These are phyloP conservation scores for Pycnomerus fuliginosus DNA, from an alignment of 2,888 invertebrate genomes.

Conservation along the genomic window DNA sequence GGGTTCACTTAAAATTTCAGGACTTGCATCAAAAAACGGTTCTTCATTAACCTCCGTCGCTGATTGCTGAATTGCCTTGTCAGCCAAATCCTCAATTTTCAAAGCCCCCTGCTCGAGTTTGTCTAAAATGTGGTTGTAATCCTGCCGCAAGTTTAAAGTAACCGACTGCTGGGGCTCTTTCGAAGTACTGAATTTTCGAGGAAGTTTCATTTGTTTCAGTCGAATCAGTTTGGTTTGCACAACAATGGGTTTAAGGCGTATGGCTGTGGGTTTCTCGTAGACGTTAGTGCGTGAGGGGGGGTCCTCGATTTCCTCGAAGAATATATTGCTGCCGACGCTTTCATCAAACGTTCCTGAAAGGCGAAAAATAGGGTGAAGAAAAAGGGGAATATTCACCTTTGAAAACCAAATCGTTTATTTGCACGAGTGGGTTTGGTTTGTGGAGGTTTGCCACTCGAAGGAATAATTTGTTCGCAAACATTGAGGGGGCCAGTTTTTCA, in stretches of 20 bases:
- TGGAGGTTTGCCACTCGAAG: conserved; percentile 45
- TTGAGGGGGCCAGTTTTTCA: conserved; percentile 38
- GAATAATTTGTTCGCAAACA: conserved; percentile 42
- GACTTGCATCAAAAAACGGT: neutral
- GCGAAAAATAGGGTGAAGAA: conserved; percentile 28
- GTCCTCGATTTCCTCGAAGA: conserved; percentile 66
- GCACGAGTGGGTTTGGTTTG: conserved; percentile 41
- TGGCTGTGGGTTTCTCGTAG: conserved; percentile 53
- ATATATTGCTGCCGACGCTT: conserved; percentile 70
- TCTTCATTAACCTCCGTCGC: too few species aligned
- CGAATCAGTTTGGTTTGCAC: conserved; percentile 68
- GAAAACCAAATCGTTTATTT: conserved; percentile 47
- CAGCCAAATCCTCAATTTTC: conserved; percentile 39
- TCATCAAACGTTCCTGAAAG: conserved; percentile 67
- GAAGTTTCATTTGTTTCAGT: conserved; percentile 67
- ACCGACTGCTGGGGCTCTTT: conserved; percentile 32
- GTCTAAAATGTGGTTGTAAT: conserved; percentile 41
- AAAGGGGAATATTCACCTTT: conserved; percentile 45
- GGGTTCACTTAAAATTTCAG: conserved; percentile 14
- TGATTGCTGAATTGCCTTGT: too few species aligned
- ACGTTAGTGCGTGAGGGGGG: conserved; percentile 36
- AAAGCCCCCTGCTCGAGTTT: conserved; percentile 43
- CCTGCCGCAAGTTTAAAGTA: conserved; percentile 40
- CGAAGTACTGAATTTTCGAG: conserved; percentile 26
- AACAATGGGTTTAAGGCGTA: conserved; percentile 61